Conservation (phyloP, 2,113 vertebrate genomes). For the Hypomesus transpacificus region DNA sequence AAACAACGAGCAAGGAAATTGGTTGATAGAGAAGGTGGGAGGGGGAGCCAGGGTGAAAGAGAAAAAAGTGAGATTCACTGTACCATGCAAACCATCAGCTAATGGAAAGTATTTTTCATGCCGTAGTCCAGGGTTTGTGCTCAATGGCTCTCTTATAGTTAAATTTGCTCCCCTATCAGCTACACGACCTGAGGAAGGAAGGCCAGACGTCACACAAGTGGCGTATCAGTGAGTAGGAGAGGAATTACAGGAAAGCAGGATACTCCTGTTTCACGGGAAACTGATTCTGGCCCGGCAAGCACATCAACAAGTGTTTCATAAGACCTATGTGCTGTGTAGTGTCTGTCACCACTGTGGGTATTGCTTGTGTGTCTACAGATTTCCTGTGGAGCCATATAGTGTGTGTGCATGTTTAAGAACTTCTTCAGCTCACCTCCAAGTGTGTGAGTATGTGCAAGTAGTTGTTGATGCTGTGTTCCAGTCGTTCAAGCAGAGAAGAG, state of each 20-base stretch:
- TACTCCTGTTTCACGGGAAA: constrained; percentile 37
- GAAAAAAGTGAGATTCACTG: background rate
- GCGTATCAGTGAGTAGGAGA: constrained; percentile 20
- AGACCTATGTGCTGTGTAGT: constrained; percentile 10
- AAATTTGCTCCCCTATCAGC: constrained; percentile 56
- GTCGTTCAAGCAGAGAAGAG: constrained; percentile 43
- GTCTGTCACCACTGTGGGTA: constrained; percentile 3
- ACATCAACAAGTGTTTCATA: constrained; percentile 16
- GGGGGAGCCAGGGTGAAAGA: background rate
- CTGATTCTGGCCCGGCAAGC: constrained; percentile 19
- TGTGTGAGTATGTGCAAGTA: constrained; percentile 60
- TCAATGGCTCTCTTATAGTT: constrained; percentile 37
- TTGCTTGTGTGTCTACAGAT: background rate
- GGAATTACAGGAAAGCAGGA: constrained; percentile 55
- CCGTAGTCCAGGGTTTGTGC: background rate
- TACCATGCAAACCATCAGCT: background rate
- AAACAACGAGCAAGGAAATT: too few relatives aligned
- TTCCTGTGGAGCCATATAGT: background rate
- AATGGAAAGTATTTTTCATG: background rate
- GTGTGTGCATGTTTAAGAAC: background rate
- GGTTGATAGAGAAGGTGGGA: constrained; percentile 12
- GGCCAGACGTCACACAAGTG: constrained; percentile 32
- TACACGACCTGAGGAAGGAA: constrained; percentile 66
- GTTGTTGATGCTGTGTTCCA: constrained; percentile 64
- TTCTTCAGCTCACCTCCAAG: constrained; percentile 57